Evolutionary conservation across 2,888 invertebrate genomes (phyloP).

Genomic region (Drosophila robusta): DNA sequence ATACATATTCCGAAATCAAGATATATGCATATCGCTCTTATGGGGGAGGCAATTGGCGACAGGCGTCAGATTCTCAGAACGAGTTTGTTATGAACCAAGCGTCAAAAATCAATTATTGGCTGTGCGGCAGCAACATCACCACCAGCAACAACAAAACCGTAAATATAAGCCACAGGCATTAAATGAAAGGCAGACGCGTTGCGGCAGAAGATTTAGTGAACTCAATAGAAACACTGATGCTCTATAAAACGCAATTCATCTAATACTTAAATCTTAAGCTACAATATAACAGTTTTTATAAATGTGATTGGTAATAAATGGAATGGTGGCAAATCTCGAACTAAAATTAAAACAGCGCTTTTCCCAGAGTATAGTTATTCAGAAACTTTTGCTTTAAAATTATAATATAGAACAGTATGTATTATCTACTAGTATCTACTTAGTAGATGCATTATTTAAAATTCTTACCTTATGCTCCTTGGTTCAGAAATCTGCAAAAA

Average conservation of each 20-base stretch:
- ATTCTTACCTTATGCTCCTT: conserved; percentile 15
- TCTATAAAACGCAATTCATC: neutral
- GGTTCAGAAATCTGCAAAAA: conserved; percentile 7
- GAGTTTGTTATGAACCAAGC: conserved; percentile 13
- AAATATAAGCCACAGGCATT: conserved; percentile 20
- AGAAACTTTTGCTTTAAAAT: too few species aligned
- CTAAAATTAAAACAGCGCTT: too few species aligned
- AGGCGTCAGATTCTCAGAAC: neutral
- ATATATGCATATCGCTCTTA: conserved; percentile 16
- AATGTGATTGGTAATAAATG: neutral
- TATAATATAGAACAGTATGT: too few species aligned
- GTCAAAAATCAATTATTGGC: conserved; percentile 44
- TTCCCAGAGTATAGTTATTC: too few species aligned
- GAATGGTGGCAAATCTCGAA: neutral
- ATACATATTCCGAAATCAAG: conserved; percentile 23
- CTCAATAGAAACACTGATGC: neutral
- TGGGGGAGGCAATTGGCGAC: neutral
- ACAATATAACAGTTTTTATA: neutral
- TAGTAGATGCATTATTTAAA: neutral
- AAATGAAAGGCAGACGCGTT: conserved; percentile 24
- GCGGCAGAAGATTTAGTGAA: neutral
- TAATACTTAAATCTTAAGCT: neutral
- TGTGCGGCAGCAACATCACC: neutral
- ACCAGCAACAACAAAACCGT: neutral
- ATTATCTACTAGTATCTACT: neutral